These are phyloP conservation scores for Lagria hirta DNA, from an alignment of 2,888 invertebrate species.

Conservation along the genomic window DNA sequence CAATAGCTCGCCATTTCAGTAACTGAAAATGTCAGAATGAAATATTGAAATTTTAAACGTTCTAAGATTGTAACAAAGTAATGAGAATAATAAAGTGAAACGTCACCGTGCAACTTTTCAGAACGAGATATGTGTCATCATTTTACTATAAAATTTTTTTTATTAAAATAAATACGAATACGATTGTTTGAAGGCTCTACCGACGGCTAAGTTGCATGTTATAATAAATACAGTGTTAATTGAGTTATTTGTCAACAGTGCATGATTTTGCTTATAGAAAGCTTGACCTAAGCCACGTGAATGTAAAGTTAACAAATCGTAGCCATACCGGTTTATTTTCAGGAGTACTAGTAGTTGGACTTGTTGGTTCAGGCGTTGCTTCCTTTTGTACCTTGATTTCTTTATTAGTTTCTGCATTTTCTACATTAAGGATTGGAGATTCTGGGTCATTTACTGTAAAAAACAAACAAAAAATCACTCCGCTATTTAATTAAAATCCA, in stretches of 20 bases:
- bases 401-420: conserved; percentile 30
- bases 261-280: background rate
- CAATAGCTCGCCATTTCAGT: too few species aligned
- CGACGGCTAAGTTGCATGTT: too few species aligned
- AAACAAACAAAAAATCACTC: conserved; percentile 19
- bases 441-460: conserved; percentile 54
- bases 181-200: too few species aligned
- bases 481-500: conserved; percentile 7
- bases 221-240: background rate
- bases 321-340: conserved; percentile 37
- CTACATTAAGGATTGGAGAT: conserved; percentile 40
- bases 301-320: background rate
- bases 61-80: too few species aligned
- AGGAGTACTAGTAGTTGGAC: conserved; percentile 22
- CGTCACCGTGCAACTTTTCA: too few species aligned
- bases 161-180: too few species aligned
- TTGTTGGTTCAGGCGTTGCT: conserved; percentile 18
- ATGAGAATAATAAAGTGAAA: too few species aligned
- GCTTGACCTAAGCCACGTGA: conserved; percentile 1
- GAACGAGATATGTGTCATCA: too few species aligned
- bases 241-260: background rate
- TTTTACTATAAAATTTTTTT: too few species aligned
- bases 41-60: too few species aligned
- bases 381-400: conserved; percentile 26
- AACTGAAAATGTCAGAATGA: too few species aligned